Evolutionary conservation across 2,797 vertebrate genomes (phyloP), one percentile per base, ranked within the genome.

Genomic region (Takifugu rubripes): DNA sequence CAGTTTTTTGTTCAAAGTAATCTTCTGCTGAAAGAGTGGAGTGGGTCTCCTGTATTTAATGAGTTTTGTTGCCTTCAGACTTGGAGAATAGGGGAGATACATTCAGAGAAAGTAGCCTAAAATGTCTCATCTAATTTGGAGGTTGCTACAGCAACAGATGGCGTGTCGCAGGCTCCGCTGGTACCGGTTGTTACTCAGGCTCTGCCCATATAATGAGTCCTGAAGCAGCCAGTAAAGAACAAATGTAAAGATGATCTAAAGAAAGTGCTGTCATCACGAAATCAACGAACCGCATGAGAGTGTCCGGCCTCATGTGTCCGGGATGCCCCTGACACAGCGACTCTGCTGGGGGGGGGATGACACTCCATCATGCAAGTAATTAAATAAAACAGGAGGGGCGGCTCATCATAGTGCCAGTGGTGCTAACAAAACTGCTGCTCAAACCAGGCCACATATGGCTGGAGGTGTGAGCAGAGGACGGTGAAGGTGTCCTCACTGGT

Each of bases 351-450:
- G 47, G 54, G 29, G 59, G 43, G 12, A 8, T 3, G 33, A 11
- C 72, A 52, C 64, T 83, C 63, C 68, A 80, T 82, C 84, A 78
- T 63, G 43, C 12, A 74, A 64, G 68, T 80, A 79, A 84, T 86
- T 81, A 86, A 75, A 75, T 45, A 57, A 44, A 76, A 70, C 79
- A 78, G 80, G 66, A 71, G 68, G 72, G 56, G 57, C 53, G 46
- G 52, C 53, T 29, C 40, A 51, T 56, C 54, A 50, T 36, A 33
- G 60, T 72, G 72, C 68, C 69, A 75, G 31, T 15, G 14, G 58
- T 46, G 56, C 50, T 16, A 31, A 75, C 64, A 77, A 52, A 51
- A n/a, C 63, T 8, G 55, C 58, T 17, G 69, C 61, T 59, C 40
- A 5, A 70, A 74, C 68, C 61, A 59, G 66, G 70, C 64, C 75